phyloP scores from a whole-genome alignment of 1,140 invertebrate genomes.

The Drosophila mauritiana region DNA sequence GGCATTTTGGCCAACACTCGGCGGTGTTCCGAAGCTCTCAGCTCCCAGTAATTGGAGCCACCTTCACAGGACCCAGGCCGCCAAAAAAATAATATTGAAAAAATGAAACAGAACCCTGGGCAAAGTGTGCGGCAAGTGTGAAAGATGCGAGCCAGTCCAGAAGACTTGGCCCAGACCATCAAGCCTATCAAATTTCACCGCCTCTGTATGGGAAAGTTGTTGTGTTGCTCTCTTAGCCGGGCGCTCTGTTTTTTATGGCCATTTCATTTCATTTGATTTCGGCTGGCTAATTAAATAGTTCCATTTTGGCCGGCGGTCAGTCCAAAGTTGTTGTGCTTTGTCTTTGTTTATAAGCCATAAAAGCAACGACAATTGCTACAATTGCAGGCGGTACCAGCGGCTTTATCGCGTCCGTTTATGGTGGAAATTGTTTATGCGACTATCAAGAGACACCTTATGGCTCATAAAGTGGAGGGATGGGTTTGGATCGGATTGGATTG shows the following conservation, averaged over 20 bases:
- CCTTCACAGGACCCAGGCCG: slow-evolving; percentile 65
- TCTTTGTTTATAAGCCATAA: slow-evolving; percentile 61
- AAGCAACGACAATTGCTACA: slow-evolving; percentile 68
- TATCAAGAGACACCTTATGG: slow-evolving; percentile 71
- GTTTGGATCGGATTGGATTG: not conserved
- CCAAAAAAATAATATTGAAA: slow-evolving; percentile 12
- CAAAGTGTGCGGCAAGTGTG: slow-evolving; percentile 81
- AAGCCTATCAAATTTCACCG: slow-evolving; percentile 66
- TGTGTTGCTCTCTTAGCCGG: slow-evolving; percentile 6
- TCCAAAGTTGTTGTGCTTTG: slow-evolving; percentile 20
- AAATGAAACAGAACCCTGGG: slow-evolving; percentile 34
- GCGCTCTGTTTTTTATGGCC: slow-evolving; percentile 26
- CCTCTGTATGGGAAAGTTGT: slow-evolving; percentile 49
- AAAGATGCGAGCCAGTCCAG: slow-evolving; percentile 65
- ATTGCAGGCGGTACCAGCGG: slow-evolving; percentile 32
- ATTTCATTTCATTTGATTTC: slow-evolving; percentile 50
- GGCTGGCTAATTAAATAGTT: slow-evolving; percentile 76
- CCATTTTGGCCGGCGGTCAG: slow-evolving; percentile 63
- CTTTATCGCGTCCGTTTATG: slow-evolving; percentile 33
- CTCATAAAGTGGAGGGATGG: slow-evolving; percentile 29
- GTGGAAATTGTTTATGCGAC: slow-evolving; percentile 65
- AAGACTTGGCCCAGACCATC: slow-evolving; percentile 52
- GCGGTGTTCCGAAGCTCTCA: slow-evolving; percentile 33
- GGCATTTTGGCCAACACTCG: slow-evolving; percentile 51
- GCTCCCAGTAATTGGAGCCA: slow-evolving; percentile 72